Percentiles rank a stretch among this genome's conserved stretches.
phyloP scores from a whole-genome alignment of 2,113 vertebrate genomes.

The Aix galericulata region DNA sequence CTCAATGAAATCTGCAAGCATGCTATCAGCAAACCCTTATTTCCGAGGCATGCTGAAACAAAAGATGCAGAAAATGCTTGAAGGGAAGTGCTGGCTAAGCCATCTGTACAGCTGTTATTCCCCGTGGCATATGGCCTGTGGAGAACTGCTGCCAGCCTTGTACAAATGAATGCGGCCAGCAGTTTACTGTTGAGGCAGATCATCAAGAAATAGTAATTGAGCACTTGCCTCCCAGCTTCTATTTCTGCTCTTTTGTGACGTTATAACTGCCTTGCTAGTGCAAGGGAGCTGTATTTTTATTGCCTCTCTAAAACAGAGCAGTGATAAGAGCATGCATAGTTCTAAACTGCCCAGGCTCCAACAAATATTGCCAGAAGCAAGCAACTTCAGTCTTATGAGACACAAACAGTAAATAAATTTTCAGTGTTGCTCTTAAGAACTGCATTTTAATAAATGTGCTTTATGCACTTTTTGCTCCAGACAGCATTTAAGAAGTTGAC shows the following conservation, averaged over 20 bases:
- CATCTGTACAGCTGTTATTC: neutral
- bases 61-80: neutral
- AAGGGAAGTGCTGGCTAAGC: neutral
- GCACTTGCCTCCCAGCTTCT: neutral
- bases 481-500: neutral
- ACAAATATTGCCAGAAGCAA: neutral
- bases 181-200: neutral
- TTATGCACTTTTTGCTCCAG: neutral
- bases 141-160: neutral
- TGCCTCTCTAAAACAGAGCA: neutral
- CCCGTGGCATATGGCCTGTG: accelerated
- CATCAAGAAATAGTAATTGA: neutral
- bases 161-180: neutral
- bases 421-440: neutral
- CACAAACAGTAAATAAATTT: neutral
- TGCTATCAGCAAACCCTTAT: neutral
- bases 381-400: neutral
- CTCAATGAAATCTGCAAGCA: neutral
- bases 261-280: neutral
- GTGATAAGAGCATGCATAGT: neutral
- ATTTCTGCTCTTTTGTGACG: neutral
- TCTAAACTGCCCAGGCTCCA: neutral
- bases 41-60: neutral
- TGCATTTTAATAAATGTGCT: neutral
- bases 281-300: neutral